Evolutionary conservation across 2,797 vertebrate genomes (phyloP).

Genomic region (Enteromius mattozi): DNA sequence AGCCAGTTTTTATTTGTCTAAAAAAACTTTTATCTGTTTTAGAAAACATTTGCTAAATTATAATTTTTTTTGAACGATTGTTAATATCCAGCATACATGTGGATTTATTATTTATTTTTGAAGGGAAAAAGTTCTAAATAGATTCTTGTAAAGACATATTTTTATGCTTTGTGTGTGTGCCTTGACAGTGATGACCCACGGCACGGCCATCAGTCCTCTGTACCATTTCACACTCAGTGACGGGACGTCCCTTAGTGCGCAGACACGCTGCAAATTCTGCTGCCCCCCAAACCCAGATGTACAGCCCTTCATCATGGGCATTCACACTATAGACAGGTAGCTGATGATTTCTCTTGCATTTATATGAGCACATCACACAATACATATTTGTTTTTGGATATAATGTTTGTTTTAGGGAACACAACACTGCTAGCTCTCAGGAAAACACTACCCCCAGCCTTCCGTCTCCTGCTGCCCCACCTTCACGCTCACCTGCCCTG

Average conservation of each 20-base stretch:
- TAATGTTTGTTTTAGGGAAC: constrained; percentile 81
- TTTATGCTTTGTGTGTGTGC: constrained; percentile 2
- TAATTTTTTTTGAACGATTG: too few species aligned
- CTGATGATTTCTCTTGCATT: not conserved
- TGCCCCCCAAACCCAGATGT: constrained; percentile 92
- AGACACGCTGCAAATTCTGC: constrained; percentile 98
- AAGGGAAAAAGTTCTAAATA: too few species aligned
- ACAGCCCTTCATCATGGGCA: constrained; percentile 97
- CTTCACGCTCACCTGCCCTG: constrained; percentile 80
- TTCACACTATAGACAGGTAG: constrained; percentile 97
- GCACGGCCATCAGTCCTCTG: constrained; percentile 91
- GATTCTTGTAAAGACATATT: too few species aligned
- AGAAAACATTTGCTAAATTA: too few species aligned
- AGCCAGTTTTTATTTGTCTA: too few species aligned
- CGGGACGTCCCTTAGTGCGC: constrained; percentile 91
- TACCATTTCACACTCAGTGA: constrained; percentile 93
- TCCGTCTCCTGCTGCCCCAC: constrained; percentile 79
- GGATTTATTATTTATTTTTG: too few species aligned
- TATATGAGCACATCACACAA: not conserved
- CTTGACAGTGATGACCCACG: constrained; percentile 90
- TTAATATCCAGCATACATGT: too few species aligned
- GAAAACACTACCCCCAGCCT: constrained; percentile 90
- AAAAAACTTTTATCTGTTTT: too few species aligned
- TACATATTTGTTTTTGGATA: not conserved
- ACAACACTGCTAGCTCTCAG: constrained; percentile 93